Base-by-base conservation (phyloP, 2,888 invertebrate genomes). In the Deroplatys truncata region DNA sequence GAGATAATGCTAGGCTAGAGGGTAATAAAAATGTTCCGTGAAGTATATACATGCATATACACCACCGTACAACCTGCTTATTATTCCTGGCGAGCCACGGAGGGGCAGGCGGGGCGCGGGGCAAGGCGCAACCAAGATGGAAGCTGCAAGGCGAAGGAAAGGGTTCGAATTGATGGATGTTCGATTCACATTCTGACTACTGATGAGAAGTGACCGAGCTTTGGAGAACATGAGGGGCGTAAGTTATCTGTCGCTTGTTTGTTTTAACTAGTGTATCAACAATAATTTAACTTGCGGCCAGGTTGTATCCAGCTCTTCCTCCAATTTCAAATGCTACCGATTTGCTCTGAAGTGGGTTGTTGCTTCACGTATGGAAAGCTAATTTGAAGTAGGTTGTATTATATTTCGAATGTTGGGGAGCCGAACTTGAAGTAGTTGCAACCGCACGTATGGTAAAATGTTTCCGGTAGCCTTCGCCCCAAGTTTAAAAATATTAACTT, bases 81-180 rank as follows among this genome's bases (percentile, higher is more conserved):
- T 89, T 89, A 89, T 89, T 89, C 89, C 35, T 28, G 28, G 87
- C 87, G 82, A 87, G 87, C 87, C 20, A 5, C 84, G 28, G 29
- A 82, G 87, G 31, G 43, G 13, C 82, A 29, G 82, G 86, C 35
- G 28, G 85, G 10, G 49, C 72, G 82, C 25, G 15, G 31, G 56
- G 35, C 29, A 85, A 35, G 82, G 28, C 72, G 86, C 49, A 86
- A 86, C 28, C 86, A 87, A 87, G 87, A 87, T 87, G 88, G 88
- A 88, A 88, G 89, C 72, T 72, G 56, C 56, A 89, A 89, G 89
- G 43, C 85, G 85, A 82, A 82, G 89, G 89, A 85, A 89, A 84
- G 89, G 85, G 85, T 89, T 85, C 85, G 88, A 82, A 90, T 90
- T 91, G 90, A 90, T 90, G 90, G 90, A 91, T 90, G 91, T 88